Evolutionary conservation across 2,113 vertebrate species (phyloP).

Genomic region (Aleadryas rufinucha): DNA sequence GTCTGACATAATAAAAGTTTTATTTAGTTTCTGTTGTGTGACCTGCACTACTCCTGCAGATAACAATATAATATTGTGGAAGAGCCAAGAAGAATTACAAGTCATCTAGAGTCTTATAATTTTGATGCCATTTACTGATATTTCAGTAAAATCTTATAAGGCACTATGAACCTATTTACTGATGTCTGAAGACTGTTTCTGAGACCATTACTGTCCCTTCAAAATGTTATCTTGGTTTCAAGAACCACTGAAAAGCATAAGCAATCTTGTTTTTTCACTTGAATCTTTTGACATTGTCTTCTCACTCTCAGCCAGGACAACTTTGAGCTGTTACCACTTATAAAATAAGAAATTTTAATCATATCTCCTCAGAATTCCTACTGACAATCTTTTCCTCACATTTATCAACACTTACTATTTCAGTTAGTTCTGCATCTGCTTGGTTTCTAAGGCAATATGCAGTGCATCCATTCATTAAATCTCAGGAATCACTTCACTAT

Average conservation of each 20-base stretch:
- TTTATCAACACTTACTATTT: conserved; percentile 18
- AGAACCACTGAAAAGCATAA: neutral
- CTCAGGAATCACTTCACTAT: neutral
- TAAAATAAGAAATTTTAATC: neutral
- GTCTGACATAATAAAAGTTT: neutral
- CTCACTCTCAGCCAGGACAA: neutral
- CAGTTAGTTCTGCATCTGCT: neutral
- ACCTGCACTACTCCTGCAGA: neutral
- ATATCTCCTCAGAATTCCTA: neutral
- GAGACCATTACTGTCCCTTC: neutral
- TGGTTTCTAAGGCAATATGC: conserved; percentile 16
- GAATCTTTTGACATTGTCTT: neutral
- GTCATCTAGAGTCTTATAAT: neutral
- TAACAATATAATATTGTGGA: neutral
- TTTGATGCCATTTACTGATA: neutral
- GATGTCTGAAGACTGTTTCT: neutral
- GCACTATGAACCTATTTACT: neutral
- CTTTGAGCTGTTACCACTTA: neutral
- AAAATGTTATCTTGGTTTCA: neutral
- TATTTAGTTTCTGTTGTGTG: neutral
- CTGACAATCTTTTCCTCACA: neutral
- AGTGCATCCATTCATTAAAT: neutral
- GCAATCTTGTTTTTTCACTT: neutral
- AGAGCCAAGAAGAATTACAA: neutral
- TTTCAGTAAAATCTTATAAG: neutral